Evolutionary conservation across 2,113 vertebrate species (phyloP).

Genomic region (Actenoides lindsayi): DNA sequence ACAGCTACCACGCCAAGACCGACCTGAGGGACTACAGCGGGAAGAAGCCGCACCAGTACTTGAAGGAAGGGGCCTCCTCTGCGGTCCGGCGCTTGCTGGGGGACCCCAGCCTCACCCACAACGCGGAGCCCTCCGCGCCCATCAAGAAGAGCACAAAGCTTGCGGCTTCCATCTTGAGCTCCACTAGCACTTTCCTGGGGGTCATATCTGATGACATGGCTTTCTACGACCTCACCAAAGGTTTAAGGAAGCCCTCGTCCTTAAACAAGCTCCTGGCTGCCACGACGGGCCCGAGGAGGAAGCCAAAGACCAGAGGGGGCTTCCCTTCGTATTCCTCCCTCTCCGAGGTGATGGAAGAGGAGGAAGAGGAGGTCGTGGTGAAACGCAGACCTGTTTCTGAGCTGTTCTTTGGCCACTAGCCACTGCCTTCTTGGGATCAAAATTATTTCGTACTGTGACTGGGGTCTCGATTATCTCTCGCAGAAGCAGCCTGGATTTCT

Average conservation of each 20-base stretch:
- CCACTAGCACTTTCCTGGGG: slow-evolving; percentile 80
- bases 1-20: slow-evolving; percentile 75
- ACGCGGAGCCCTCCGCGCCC: background rate
- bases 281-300: slow-evolving; percentile 77
- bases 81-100: slow-evolving; percentile 80
- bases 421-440: background rate
- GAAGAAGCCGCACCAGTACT: slow-evolving; percentile 87
- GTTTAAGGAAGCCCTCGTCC: slow-evolving; percentile 77
- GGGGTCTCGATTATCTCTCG: background rate
- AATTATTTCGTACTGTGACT: background rate
- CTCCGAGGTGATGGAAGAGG: slow-evolving; percentile 55
- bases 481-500: background rate
- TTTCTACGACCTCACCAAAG: slow-evolving; percentile 81
- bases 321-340: slow-evolving; percentile 73
- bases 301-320: slow-evolving; percentile 76
- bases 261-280: slow-evolving; percentile 86
- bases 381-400: slow-evolving; percentile 69
- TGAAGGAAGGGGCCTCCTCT: slow-evolving; percentile 71
- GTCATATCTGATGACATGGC: slow-evolving; percentile 80
- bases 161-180: slow-evolving; percentile 77
- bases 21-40: slow-evolving; percentile 89
- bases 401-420: slow-evolving; percentile 65
- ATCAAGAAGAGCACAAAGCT: slow-evolving; percentile 76
- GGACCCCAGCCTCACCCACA: slow-evolving; percentile 60
- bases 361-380: slow-evolving; percentile 22